A percentile compares a stretch with the other conserved stretches of the same genome.
phyloP scores from a whole-genome alignment of 2,888 invertebrate species.

The Drosophila austrosaltans region DNA sequence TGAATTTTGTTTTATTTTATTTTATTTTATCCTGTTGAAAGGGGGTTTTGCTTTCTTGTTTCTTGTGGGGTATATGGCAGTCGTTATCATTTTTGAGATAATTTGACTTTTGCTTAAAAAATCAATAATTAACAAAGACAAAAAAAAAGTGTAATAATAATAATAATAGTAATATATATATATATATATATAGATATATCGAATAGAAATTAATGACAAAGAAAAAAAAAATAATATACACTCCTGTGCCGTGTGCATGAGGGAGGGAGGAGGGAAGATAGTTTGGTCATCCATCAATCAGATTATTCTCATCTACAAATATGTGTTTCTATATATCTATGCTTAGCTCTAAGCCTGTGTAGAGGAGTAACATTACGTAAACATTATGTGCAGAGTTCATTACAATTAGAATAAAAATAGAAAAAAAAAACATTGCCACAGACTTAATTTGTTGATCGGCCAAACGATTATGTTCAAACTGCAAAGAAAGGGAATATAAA shows the following conservation, averaged over 20 bases:
- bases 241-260: background rate
- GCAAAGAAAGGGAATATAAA: background rate
- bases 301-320: constrained; percentile 6
- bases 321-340: constrained; percentile 27
- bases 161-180: background rate
- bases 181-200: constrained; percentile 19
- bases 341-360: constrained; percentile 56
- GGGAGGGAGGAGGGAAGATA: background rate
- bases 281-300: constrained; percentile 19
- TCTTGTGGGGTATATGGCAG: constrained; percentile 63
- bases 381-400: constrained; percentile 17
- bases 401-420: constrained; percentile 37
- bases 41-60: constrained; percentile 16
- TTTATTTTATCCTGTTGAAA: background rate
- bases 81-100: constrained; percentile 71
- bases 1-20: constrained; percentile 6
- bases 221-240: constrained; percentile 3
- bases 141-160: constrained; percentile 32
- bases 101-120: constrained; percentile 64
- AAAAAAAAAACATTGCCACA: constrained; percentile 44
- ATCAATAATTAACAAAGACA: constrained; percentile 52
- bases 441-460: constrained; percentile 37
- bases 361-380: constrained; percentile 38
- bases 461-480: constrained; percentile 8
- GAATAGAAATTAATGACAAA: constrained; percentile 9